phyloP scores from a whole-genome alignment of 35 echinoderm and acorn worm genomes.

The Apostichopus japonicus region DNA sequence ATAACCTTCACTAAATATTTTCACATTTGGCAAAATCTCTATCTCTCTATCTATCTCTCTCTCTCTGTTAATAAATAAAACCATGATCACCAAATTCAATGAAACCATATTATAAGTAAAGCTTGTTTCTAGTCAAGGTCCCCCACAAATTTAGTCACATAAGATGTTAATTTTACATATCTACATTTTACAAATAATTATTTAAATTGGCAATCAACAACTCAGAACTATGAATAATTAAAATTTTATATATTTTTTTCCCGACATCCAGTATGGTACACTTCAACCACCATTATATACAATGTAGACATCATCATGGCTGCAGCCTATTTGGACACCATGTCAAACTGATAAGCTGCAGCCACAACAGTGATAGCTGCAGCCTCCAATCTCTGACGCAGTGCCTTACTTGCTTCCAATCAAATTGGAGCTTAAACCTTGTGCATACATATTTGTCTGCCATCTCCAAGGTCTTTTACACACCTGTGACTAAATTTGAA shows the following conservation, averaged over 20 bases:
- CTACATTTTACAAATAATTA: constrained; percentile 15
- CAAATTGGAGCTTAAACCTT: no score
- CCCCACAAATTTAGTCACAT: not conserved
- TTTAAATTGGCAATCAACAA: not conserved
- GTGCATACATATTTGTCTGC: no score
- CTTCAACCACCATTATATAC: not conserved
- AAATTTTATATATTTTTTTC: not conserved
- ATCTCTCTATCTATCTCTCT: not conserved
- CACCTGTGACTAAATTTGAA: no score
- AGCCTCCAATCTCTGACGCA: no score
- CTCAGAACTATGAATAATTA: not conserved
- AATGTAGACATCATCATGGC: not conserved
- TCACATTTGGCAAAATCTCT: not conserved
- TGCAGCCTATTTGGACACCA: no score
- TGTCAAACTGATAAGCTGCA: no score
- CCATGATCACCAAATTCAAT: not conserved
- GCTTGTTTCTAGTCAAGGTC: not conserved
- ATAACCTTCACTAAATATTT: no score
- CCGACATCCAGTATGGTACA: not conserved
- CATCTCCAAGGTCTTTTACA: no score
- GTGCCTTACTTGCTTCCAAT: no score
- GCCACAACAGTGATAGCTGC: no score
- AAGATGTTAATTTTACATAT: not conserved
- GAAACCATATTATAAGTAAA: not conserved
- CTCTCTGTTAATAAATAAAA: not conserved